Percentiles rank a stretch among this genome's conserved stretches.
phyloP scores from a whole-genome alignment of 1,140 invertebrate species.

The Drosophila funebris region DNA sequence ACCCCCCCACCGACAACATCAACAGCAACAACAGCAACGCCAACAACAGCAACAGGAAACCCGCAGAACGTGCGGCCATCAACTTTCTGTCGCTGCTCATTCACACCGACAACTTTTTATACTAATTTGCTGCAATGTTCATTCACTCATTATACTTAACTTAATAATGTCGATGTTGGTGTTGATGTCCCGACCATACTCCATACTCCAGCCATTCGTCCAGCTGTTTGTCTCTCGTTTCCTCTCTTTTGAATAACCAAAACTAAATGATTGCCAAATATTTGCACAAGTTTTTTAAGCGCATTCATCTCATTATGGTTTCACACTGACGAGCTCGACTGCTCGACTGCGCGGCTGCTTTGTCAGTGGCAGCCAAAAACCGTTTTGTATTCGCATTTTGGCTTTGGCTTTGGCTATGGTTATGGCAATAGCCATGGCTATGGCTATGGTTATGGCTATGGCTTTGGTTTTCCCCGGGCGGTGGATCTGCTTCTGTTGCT shows the following conservation, averaged over 20 bases:
- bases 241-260: conserved; percentile 38
- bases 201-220: neutral
- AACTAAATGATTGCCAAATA: conserved; percentile 81
- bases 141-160: conserved; percentile 53
- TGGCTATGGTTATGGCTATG: conserved; percentile 1
- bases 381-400: conserved; percentile 3
- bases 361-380: conserved; percentile 12
- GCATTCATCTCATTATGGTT: conserved; percentile 73
- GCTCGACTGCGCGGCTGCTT: neutral
- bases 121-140: conserved; percentile 64
- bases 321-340: conserved; percentile 22
- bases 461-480: neutral
- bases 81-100: conserved; percentile 40
- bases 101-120: conserved; percentile 47
- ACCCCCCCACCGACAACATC: neutral
- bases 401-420: conserved; percentile 2
- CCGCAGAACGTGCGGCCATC: conserved; percentile 29
- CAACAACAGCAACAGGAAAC: neutral
- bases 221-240: neutral
- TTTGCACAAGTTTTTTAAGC: conserved; percentile 61
- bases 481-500: neutral
- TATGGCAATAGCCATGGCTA: no score
- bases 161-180: conserved; percentile 53
- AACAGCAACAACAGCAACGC: neutral
- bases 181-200: conserved; percentile 11